phyloP scores from a whole-genome alignment of 2,797 vertebrate genomes.

The Trichosurus vulpecula region DNA sequence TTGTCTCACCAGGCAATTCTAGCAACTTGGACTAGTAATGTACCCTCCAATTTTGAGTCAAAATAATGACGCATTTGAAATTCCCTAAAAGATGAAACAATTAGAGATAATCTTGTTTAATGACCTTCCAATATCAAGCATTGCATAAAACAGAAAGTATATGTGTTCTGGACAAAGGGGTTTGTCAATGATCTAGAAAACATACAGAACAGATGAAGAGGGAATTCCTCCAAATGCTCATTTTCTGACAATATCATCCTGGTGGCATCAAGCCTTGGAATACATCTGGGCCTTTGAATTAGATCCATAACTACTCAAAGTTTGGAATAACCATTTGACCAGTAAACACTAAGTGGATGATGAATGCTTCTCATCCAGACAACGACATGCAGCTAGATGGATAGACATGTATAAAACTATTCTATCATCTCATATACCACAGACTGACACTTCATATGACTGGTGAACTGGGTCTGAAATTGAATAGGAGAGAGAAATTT shows the following conservation, averaged over 20 bases:
- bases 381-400: background rate
- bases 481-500: background rate
- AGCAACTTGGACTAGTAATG: background rate
- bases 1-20: slow-evolving; percentile 18
- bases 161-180: background rate
- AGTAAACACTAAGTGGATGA: background rate
- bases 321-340: background rate
- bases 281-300: background rate
- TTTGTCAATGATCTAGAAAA: background rate
- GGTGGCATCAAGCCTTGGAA: background rate
- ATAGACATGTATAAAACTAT: background rate
- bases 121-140: background rate
- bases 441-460: background rate
- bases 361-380: background rate
- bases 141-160: background rate
- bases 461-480: background rate
- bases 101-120: background rate
- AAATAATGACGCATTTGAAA: background rate
- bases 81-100: background rate
- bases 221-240: background rate
- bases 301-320: background rate
- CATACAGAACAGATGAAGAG: background rate
- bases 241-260: background rate
- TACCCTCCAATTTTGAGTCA: slow-evolving; percentile 14
- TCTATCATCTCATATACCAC: background rate